Percentiles rank a stretch among this genome's conserved stretches.
Conservation (phyloP, 92 coral and sea anemone genomes). For the Pocillopora grandis region DNA sequence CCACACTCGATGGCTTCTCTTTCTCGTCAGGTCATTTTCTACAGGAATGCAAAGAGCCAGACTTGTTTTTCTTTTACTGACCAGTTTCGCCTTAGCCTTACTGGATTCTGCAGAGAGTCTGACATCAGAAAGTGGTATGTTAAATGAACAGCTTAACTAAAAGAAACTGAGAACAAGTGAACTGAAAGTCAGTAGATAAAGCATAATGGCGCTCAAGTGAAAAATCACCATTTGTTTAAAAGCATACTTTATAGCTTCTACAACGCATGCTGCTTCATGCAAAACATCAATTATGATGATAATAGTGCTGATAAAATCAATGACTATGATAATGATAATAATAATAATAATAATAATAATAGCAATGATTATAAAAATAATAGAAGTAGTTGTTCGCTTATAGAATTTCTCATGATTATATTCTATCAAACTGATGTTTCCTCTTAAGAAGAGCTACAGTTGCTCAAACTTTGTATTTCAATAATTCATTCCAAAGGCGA, state of each 20-base stretch:
- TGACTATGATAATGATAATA: no score
- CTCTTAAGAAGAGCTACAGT: background rate
- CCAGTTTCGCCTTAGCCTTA: background rate
- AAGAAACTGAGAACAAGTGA: background rate
- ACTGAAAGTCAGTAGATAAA: background rate
- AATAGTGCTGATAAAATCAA: no score
- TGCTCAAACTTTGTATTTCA: background rate
- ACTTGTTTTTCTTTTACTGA: background rate
- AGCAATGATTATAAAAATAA: no score
- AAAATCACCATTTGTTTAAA: no score
- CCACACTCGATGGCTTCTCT: no score
- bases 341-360: no score
- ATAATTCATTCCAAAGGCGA: background rate
- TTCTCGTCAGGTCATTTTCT: no score
- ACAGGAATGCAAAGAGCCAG: background rate
- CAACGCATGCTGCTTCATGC: no score
- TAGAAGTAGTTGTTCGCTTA: no score
- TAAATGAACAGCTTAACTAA: background rate
- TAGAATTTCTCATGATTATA: background rate
- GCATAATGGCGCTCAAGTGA: background rate
- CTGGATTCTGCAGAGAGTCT: background rate
- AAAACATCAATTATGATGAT: no score
- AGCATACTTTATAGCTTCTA: no score
- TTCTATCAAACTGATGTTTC: background rate
- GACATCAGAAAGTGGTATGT: background rate